Evolutionary conservation across 1,140 invertebrate species (phyloP).

Genomic region (Steinernema feltiae): DNA sequence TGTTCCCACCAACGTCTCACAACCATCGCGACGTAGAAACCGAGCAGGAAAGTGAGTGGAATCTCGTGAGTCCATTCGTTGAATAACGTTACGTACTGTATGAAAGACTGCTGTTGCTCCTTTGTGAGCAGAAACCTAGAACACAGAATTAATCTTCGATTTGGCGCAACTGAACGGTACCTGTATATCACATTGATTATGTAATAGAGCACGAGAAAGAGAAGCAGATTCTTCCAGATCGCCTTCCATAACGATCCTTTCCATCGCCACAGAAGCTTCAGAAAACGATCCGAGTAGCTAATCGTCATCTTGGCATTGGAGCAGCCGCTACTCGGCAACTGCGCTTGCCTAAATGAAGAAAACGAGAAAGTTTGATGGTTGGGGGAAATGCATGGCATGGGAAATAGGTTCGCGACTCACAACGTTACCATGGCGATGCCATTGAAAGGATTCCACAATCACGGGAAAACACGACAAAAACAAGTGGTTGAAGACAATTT

Average conservation of each 20-base stretch:
- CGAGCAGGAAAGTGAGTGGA: constrained; percentile 49
- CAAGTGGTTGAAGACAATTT: too few species aligned
- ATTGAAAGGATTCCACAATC: not conserved
- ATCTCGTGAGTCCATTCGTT: constrained; percentile 42
- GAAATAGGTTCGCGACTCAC: not conserved
- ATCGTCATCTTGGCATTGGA: constrained; percentile 34
- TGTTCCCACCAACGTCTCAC: constrained; percentile 52
- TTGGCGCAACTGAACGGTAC: not conserved
- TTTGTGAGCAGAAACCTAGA: constrained; percentile 35
- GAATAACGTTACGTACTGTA: constrained; percentile 38
- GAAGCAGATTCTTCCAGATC: constrained; percentile 40
- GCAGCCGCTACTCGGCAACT: constrained; percentile 11
- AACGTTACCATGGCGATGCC: not conserved
- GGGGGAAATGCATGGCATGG: not conserved
- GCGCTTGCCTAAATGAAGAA: not conserved
- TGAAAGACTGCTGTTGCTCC: constrained; percentile 31
- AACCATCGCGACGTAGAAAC: constrained; percentile 52
- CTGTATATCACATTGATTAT: constrained; percentile 38
- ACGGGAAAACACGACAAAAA: not conserved
- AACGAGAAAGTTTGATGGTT: not conserved
- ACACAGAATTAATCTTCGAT: not conserved
- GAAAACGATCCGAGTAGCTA: constrained; percentile 38
- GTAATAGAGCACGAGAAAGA: constrained; percentile 41
- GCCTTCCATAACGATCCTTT: constrained; percentile 44
- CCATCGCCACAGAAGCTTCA: constrained; percentile 43